Evolutionary conservation across 2,113 vertebrate genomes (phyloP), one percentile per base, ranked within the genome.

Genomic region (Columba livia): DNA sequence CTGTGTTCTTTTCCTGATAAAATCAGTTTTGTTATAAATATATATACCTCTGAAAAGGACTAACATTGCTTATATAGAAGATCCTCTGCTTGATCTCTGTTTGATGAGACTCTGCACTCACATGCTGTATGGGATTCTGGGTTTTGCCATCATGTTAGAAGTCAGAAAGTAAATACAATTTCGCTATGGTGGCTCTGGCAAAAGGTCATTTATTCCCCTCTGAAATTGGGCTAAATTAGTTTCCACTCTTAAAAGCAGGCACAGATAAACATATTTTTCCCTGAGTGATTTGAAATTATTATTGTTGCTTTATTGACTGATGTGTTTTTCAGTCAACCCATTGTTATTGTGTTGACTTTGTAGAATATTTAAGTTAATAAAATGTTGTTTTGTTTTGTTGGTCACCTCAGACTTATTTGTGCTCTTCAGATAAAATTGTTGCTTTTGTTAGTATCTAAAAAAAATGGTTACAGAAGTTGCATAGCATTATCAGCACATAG

Each of bases 191-290:
- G 0, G 24, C 31, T 89, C 67, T 93, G 62, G 38, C 44, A 87
- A 94, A 93, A 91, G 48, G 61, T 67, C 42, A n/a, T 79, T 93
- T 89, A 75, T 89, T 89, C 50, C 38, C 65, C 44, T 84, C 53
- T 87, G 89, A 87, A 78, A 85, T 86, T 67, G 81, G 48, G 26
- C 31, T 90, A 72, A 92, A 89, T 85, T 93, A 75, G 80, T 85
- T 93, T 92, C 38, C 40, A 79, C 48, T 81, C 65, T 89, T 94
- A 72, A 96, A 91, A 92, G 38, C 80, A 85, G 58, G 14, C 29
- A 28, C 48, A 89, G 80, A 81, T 67, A 94, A 94, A 95, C 48
- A 28, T 80, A 64, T 81, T 91, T 96, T 93, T 61, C 50, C 81
- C 79, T 18, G 61, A 87, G 48, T 87, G 86, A 69, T 89, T 87